phyloP scores from a whole-genome alignment of 2,888 invertebrate genomes.

The Eupithecia dodoneata region DNA sequence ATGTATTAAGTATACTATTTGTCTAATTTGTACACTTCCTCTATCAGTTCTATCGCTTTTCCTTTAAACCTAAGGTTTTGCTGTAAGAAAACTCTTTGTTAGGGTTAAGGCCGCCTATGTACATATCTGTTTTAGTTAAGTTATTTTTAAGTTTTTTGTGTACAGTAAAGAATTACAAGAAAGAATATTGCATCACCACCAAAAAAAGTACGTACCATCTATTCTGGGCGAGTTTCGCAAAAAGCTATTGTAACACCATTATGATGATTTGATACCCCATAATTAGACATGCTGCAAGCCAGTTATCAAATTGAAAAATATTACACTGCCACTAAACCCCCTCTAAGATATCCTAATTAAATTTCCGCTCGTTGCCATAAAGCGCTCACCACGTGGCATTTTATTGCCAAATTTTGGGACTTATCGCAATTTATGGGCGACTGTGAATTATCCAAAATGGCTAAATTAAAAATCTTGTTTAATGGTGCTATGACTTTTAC shows the following conservation, averaged over 20 bases:
- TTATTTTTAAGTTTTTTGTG: too few relatives aligned
- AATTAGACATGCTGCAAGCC: constrained; percentile 8
- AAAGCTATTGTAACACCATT: neutral
- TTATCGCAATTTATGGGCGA: constrained; percentile 66
- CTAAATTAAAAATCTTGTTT: constrained; percentile 22
- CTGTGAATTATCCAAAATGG: constrained; percentile 56
- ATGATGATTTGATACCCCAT: neutral
- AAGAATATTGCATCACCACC: neutral
- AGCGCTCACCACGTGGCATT: constrained; percentile 65
- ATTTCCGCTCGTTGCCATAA: constrained; percentile 65
- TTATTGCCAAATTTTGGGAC: constrained; percentile 63
- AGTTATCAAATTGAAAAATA: constrained; percentile 57
- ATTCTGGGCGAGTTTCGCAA: neutral
- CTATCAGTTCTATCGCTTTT: too few relatives aligned
- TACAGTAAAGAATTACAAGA: too few relatives aligned
- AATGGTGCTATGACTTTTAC: neutral
- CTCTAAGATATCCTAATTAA: constrained; percentile 62
- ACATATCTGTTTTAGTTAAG: too few relatives aligned
- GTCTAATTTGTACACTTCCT: too few relatives aligned
- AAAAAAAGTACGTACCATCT: neutral
- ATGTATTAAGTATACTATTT: too few relatives aligned
- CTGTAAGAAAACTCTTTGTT: too few relatives aligned
- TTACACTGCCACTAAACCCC: constrained; percentile 43
- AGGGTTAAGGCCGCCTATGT: too few relatives aligned
- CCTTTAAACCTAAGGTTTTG: too few relatives aligned